Percentiles rank a stretch among this genome's conserved stretches.
These are phyloP conservation scores for Acromyrmex charruanus DNA, from an alignment of 1,140 invertebrate genomes.

Conservation along the genomic window DNA sequence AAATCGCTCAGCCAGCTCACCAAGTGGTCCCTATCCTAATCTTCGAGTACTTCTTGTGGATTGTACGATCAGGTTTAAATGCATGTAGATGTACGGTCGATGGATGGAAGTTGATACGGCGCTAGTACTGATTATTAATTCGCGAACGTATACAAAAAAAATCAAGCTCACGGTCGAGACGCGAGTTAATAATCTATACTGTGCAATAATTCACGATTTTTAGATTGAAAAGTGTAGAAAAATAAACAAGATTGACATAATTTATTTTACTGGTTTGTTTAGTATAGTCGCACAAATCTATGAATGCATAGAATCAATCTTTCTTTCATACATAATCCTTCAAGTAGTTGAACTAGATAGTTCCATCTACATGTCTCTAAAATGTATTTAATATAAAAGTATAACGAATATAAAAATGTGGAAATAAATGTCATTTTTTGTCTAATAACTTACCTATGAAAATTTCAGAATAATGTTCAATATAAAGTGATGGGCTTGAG, in stretches of 20 bases:
- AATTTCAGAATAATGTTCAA: background rate
- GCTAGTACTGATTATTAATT: slow-evolving; percentile 22
- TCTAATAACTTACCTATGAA: slow-evolving; percentile 4
- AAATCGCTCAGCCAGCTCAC: slow-evolving; percentile 72
- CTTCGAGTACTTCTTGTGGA: background rate
- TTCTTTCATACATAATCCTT: background rate
- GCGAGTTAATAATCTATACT: background rate
- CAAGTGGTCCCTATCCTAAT: slow-evolving; percentile 26
- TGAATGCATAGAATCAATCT: slow-evolving; percentile 13
- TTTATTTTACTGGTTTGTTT: background rate
- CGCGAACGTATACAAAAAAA: background rate
- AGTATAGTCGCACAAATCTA: background rate
- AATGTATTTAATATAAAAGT: background rate
- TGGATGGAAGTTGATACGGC: background rate
- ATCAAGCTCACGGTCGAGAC: background rate
- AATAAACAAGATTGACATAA: background rate
- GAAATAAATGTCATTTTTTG: background rate
- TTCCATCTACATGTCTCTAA: background rate
- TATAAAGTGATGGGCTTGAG: background rate
- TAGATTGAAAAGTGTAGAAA: slow-evolving; percentile 11
- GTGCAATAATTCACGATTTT: background rate
- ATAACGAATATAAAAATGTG: background rate
- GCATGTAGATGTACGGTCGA: slow-evolving; percentile 51
- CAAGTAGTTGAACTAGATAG: slow-evolving; percentile 20
- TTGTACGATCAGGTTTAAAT: slow-evolving; percentile 48